Conservation (phyloP, 2,113 vertebrate genomes). For the Hyperoodon ampullatus region DNA sequence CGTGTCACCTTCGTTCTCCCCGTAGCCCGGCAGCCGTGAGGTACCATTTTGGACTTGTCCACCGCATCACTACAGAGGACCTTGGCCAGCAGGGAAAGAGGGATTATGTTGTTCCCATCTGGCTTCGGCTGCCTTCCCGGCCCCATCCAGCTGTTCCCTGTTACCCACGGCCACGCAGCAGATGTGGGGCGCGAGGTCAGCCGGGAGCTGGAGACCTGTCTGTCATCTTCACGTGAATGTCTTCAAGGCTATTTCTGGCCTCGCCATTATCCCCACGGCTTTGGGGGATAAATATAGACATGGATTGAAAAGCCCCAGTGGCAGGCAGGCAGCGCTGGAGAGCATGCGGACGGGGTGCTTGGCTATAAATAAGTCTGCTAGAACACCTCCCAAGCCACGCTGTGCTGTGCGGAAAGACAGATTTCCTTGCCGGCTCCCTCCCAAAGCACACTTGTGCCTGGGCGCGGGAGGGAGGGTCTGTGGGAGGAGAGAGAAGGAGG, state of each 20-base stretch:
- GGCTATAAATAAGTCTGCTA: conserved; percentile 69
- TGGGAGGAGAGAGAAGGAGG: too few relatives aligned
- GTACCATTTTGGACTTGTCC: background rate
- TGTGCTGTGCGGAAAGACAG: background rate
- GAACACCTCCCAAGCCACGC: conserved; percentile 56
- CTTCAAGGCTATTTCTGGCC: conserved; percentile 75
- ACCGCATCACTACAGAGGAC: background rate
- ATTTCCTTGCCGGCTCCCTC: background rate
- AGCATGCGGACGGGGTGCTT: background rate
- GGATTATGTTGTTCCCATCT: conserved; percentile 24
- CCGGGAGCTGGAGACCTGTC: conserved; percentile 63
- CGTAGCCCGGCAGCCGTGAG: background rate
- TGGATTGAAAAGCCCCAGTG: conserved; percentile 65
- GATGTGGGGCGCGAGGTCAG: conserved; percentile 57
- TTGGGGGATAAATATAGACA: conserved; percentile 76
- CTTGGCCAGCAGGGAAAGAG: background rate
- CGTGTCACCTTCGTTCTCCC: conserved; percentile 34
- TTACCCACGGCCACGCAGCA: conserved; percentile 18
- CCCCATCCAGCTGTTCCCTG: conserved; percentile 55
- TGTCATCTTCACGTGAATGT: conserved; percentile 70
- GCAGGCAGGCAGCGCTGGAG: conserved; percentile 28
- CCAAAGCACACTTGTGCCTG: background rate
- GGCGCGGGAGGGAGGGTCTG: background rate
- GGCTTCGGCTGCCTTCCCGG: background rate
- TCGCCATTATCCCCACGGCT: conserved; percentile 69